Base-by-base conservation (phyloP, 2,113 vertebrate genomes). In the Onychorhynchus coronatus region DNA sequence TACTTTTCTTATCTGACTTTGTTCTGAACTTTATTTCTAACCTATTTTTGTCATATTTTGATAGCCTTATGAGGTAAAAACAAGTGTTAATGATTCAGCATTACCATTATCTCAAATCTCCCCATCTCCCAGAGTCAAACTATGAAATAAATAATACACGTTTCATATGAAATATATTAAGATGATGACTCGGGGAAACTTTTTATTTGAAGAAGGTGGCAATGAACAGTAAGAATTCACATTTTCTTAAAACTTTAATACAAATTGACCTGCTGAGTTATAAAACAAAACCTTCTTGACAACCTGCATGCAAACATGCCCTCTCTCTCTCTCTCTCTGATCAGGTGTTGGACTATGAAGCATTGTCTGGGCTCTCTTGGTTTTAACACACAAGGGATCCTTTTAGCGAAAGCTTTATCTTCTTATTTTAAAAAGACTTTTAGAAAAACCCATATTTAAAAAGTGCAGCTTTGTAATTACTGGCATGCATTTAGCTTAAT, bases 401-500 rank as follows among this genome's bases (percentile, higher is more conserved):
- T 95, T 90, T 78, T 27, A 95, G 41, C 44, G 33, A 93, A 96
- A 79, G 79, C 28, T 89, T 96, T 91, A 91, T 85, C 68, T 28
- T 89, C 67, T 86, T 71, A 85, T 92, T 95, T 95, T 95, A 67
- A 94, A 95, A 95, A 94, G 85, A 95, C 88, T 97, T 93, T 77
- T 87, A 96, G 90, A 93, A 96, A 96, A 14, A 23, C 47, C 41
- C 70, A 91, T 61, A 96, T 95, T 97, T 97, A 95, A 93, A 95
- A 96, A 65, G 78, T 84, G 53, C 85, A 91, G 91, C 92, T 97
- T 98, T 96, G 92, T 96, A 98, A 98, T 98, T 98, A 97, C 95
- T 89, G 88, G 9, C 42, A 58, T 94, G 77, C 89, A 95, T 95
- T 98, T 97, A 97, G 91, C 94, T 96, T 98, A 98, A 97, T 97